These are phyloP conservation scores for Castor canadensis DNA, from an alignment of 2,113 vertebrate genomes.

Conservation along the genomic window DNA sequence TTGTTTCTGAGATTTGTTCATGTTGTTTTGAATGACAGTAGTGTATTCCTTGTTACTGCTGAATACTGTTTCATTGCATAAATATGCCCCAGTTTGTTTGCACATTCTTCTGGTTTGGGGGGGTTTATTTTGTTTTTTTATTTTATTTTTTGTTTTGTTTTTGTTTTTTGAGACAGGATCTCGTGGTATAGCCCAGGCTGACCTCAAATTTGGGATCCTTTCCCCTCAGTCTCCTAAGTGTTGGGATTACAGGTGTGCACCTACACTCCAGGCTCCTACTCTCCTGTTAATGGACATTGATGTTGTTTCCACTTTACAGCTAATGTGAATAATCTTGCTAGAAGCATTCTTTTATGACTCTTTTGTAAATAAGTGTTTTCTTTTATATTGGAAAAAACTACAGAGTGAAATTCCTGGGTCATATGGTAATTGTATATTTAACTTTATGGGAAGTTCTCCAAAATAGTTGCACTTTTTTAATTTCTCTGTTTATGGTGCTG, in stretches of 20 bases:
- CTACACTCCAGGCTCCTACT: too few relatives aligned
- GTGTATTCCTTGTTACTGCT: not conserved
- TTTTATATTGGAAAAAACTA: not conserved
- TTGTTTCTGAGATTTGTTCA: not conserved
- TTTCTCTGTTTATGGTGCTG: not conserved
- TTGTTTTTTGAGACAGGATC: too few relatives aligned
- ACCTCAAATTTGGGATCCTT: too few relatives aligned
- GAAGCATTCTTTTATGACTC: not conserved
- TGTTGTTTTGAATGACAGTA: not conserved
- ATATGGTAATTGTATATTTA: not conserved
- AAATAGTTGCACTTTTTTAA: not conserved
- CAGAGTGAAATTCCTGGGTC: constrained; percentile 1
- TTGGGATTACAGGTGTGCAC: too few relatives aligned
- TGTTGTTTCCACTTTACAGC: not conserved
- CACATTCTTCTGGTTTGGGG: not conserved
- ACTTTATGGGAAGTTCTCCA: constrained; percentile 24
- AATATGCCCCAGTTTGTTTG: not conserved
- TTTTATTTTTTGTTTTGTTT: too few relatives aligned
- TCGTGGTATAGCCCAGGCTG: too few relatives aligned
- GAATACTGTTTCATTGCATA: not conserved
- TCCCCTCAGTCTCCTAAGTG: too few relatives aligned
- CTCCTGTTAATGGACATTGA: not conserved
- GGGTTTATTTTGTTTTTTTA: too few relatives aligned
- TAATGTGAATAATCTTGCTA: not conserved
- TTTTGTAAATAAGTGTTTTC: not conserved